Evolutionary conservation across 2,113 vertebrate species (phyloP), one percentile per base, ranked within the genome.

Genomic region (Thymallus thymallus): DNA sequence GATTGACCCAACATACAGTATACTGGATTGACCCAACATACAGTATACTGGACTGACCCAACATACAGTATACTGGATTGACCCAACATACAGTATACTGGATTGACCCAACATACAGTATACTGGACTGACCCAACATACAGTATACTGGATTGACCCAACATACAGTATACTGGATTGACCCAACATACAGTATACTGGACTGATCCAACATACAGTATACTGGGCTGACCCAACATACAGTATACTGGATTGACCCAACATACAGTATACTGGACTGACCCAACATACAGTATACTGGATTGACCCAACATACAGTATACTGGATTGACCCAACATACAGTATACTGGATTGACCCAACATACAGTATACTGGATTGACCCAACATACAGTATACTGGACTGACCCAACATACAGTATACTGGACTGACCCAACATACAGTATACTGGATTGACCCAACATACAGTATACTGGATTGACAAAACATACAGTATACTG

Each of bases 1-100:
- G n/a, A n/a, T n/a, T 81, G 76, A 80, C 79, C 80, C 85, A 86
- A 74, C 66, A 82, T 55, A 23, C 63, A 77, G 71, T 24, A 55
- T 26, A 26, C n/a, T n/a, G n/a, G n/a, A n/a, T n/a, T 81, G 76
- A 80, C 79, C 80, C 85, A 86, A 74, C 66, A 82, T 55, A 23
- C 63, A 77, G 71, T 24, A 55, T 26, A 26, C n/a, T n/a, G n/a
- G n/a, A n/a, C n/a, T 81, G 76, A 80, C 79, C 80, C 85, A 86
- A 74, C 66, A 82, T 55, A 23, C 63, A 77, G 71, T 24, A 55
- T 26, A 26, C n/a, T n/a, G n/a, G n/a, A n/a, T n/a, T 81, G 76
- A 80, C 79, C 80, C 85, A 86, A 74, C 66, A 82, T 55, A 23
- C 63, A 77, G 71, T 24, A 55, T 26, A 26, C n/a, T n/a, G n/a